A percentile compares a stretch with the other conserved stretches of the same genome.
Conservation (phyloP, 2,888 invertebrate species). For the Acronicta leporina region DNA sequence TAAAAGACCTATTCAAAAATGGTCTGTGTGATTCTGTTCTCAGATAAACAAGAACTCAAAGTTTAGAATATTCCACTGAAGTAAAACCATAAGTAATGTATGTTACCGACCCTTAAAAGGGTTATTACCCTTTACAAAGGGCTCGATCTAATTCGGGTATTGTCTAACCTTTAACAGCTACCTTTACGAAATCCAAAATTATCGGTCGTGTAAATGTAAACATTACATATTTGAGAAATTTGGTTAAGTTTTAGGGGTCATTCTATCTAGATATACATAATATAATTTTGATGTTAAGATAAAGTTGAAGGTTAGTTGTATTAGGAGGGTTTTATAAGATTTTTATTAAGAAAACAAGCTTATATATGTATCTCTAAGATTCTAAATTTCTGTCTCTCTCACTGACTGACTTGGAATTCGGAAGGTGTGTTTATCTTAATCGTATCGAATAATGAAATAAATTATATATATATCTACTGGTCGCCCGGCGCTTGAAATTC, state of each 20-base stretch:
- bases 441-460: no score
- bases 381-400: no score
- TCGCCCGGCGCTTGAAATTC: no score
- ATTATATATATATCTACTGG: no score
- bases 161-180: conserved; percentile 13
- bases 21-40: neutral
- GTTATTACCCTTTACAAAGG: conserved; percentile 7
- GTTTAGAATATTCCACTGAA: conserved; percentile 3
- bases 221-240: conserved; percentile 24
- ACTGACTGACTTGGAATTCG: no score
- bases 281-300: no score
- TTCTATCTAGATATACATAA: neutral
- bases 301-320: no score
- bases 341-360: no score
- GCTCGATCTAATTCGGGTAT: conserved; percentile 28
- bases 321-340: no score
- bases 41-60: neutral
- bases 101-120: conserved; percentile 6
- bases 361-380: no score
- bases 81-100: conserved; percentile 8
- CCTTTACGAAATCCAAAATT: conserved; percentile 21
- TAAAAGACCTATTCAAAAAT: neutral
- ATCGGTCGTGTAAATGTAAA: conserved; percentile 20
- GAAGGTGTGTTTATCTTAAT: no score
- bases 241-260: conserved; percentile 11